Conservation (phyloP, 1,140 invertebrate genomes). For the Helicoverpa zea region DNA sequence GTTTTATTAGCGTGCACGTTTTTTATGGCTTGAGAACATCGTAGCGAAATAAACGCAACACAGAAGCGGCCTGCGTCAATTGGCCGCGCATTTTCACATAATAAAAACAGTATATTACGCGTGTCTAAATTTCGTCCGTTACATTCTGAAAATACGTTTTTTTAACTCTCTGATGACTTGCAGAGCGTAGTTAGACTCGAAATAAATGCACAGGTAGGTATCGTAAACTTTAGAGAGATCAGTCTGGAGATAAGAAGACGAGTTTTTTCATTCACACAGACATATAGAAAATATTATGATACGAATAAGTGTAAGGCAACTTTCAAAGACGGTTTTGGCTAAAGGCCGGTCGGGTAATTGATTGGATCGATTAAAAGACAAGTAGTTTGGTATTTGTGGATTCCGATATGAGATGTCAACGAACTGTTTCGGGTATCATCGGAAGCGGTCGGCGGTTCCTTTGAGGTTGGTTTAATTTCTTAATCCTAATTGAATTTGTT, state of each 20-base stretch:
- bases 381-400: constrained; percentile 66
- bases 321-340: constrained; percentile 21
- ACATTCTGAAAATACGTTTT: constrained; percentile 46
- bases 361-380: constrained; percentile 52
- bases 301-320: constrained; percentile 17
- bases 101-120: constrained; percentile 58
- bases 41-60: constrained; percentile 44
- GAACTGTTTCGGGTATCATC: constrained; percentile 69
- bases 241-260: constrained; percentile 18
- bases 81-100: constrained; percentile 56
- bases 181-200: constrained; percentile 44
- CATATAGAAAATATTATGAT: constrained; percentile 30
- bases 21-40: constrained; percentile 31
- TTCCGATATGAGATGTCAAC: constrained; percentile 67
- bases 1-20: not conserved
- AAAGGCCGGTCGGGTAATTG: constrained; percentile 55
- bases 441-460: constrained; percentile 73
- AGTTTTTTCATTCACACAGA: constrained; percentile 36
- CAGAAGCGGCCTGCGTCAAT: constrained; percentile 42
- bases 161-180: constrained; percentile 41
- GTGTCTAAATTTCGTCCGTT: constrained; percentile 48
- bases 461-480: constrained; percentile 80
- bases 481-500: constrained; percentile 85
- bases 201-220: constrained; percentile 26
- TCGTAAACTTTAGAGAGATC: constrained; percentile 33